Evolutionary conservation across 2,113 vertebrate species (phyloP), one percentile per base, ranked within the genome.

Genomic region (Leuciscus idus): DNA sequence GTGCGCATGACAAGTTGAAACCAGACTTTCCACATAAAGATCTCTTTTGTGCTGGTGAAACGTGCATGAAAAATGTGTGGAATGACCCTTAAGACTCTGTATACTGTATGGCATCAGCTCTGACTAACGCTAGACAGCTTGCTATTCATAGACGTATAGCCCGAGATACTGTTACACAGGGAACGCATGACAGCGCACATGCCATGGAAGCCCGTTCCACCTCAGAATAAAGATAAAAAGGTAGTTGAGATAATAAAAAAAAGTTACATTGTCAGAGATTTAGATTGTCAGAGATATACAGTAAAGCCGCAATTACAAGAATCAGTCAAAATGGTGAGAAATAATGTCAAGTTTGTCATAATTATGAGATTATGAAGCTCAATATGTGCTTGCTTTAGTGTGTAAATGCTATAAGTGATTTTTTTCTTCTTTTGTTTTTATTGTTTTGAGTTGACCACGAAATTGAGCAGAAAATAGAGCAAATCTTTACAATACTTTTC

Each of bases 11-110:
- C 6, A 43, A 62, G 77, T 62, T 62, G 59, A 64, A 81, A 81
- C 78, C 78, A 81, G 78, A 81, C 36, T 39, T 26, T 81, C 57
- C 23, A 62, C 55, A 81, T 81, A 64, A 81, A 62, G 36, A 46
- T 81, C 36, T 61, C 78, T 81, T 81, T 81, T 81, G 57, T 62
- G 59, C 12, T 28, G 23, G 55, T 62, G 59, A 28, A 81, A n/a
- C 1, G 8, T 77, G 50, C 50, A 55, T 23, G 17, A 77, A 55
- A 55, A 77, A 77, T 55, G 17, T 33, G 75, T 77, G 75, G 75
- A 77, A 77, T 77, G 50, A 57, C 48, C 28, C 48, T 55, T 30
- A 33, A 77, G 50, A 52, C 28, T 76, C 46, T 6, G 17, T 77
- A 77, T 77, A 10, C 21, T 80, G 36, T 46, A 64, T 17, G 30